Evolutionary conservation across 2,113 vertebrate species (phyloP).

Genomic region (Podocnemis expansa): DNA sequence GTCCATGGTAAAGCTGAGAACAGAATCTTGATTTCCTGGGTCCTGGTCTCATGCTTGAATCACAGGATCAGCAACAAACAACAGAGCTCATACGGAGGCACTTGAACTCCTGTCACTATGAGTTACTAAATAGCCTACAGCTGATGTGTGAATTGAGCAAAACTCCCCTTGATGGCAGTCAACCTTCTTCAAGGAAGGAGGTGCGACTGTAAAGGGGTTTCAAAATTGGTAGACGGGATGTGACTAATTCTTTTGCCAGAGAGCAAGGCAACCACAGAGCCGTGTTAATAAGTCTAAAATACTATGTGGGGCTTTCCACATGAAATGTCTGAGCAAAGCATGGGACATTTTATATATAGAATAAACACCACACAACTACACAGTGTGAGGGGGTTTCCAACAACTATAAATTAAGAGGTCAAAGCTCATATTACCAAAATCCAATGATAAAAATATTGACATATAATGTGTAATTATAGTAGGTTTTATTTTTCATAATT

Average conservation of each 20-base stretch:
- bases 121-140: conserved; percentile 2
- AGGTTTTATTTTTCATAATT: conserved; percentile 57
- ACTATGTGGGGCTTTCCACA: neutral
- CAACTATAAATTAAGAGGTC: conserved; percentile 64
- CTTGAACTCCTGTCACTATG: neutral
- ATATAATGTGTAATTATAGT: conserved; percentile 35
- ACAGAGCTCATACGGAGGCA: neutral
- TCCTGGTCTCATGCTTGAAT: neutral
- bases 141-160: conserved; percentile 13
- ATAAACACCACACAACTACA: conserved; percentile 27
- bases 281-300: neutral
- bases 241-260: conserved; percentile 20
- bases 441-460: conserved; percentile 66
- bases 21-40: neutral
- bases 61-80: neutral
- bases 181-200: neutral
- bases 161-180: accelerated
- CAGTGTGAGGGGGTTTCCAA: conserved; percentile 59
- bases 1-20: neutral
- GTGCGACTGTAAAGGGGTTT: neutral
- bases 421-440: conserved; percentile 60
- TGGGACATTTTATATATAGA: conserved; percentile 30
- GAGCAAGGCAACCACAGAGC: neutral
- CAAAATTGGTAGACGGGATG: neutral
- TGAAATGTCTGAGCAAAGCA: conserved; percentile 16